Percentiles rank a stretch among this genome's conserved stretches.
Evolutionary conservation across 2,888 invertebrate species (phyloP).

Genomic region (Lasioglossum pauxillum): DNA sequence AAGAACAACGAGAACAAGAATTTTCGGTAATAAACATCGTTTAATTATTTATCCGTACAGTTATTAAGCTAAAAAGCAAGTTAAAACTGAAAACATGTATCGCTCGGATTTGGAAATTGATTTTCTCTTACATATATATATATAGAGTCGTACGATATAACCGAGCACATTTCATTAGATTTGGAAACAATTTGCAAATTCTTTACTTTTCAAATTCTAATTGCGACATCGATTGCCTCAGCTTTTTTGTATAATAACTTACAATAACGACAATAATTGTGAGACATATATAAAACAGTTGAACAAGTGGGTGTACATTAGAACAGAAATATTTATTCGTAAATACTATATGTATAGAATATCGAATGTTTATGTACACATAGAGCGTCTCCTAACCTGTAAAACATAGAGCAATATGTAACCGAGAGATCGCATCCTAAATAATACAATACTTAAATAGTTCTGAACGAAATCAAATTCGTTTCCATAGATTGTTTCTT

Average conservation of each 20-base stretch:
- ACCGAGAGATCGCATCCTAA: neutral
- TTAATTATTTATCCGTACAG: neutral
- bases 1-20: neutral
- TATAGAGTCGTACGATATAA: neutral
- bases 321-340: neutral
- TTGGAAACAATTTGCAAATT: neutral
- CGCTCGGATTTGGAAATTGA: neutral
- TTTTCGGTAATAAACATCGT: slow-evolving; percentile 2
- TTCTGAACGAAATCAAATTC: neutral
- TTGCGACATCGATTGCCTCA: neutral
- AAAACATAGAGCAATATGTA: neutral
- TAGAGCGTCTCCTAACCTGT: neutral
- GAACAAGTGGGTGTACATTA: neutral
- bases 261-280: neutral
- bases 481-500: neutral
- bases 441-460: neutral
- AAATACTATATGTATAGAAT: neutral
- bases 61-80: neutral
- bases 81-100: neutral
- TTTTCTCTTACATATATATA: neutral
- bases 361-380: neutral
- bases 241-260: neutral
- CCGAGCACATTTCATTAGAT: neutral
- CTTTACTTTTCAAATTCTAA: neutral
- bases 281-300: neutral